Evolutionary conservation across 2,113 vertebrate species (phyloP).

Genomic region (Barnardius zonarius): DNA sequence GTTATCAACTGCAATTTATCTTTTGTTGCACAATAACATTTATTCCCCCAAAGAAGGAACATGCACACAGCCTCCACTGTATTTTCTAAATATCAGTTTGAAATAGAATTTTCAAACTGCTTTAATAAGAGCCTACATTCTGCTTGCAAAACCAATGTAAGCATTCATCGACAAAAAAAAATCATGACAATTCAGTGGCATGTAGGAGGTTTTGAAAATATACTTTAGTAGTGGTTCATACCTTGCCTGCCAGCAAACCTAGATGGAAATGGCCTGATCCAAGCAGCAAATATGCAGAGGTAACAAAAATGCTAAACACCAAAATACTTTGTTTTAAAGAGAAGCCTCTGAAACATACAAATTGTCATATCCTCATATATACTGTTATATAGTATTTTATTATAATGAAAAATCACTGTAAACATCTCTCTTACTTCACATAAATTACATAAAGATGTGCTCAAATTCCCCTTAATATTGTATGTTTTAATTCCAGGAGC

Average conservation of each 20-base stretch:
- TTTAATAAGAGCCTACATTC: neutral
- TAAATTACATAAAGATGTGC: neutral
- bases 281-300: neutral
- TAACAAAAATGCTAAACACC: neutral
- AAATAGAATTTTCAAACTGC: neutral
- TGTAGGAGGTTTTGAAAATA: neutral
- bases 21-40: constrained; percentile 15
- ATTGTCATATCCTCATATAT: neutral
- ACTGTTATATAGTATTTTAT: neutral
- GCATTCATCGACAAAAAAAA: neutral
- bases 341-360: neutral
- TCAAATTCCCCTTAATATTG: neutral
- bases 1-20: constrained; percentile 2
- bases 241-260: neutral
- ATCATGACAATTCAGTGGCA: neutral
- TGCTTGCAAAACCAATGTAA: neutral
- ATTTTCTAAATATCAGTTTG: constrained; percentile 16
- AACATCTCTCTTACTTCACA: constrained; percentile 46
- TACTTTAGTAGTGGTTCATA: neutral
- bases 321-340: neutral
- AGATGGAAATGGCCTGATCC: neutral
- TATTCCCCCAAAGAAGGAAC: neutral
- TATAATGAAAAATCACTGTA: neutral
- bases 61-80: neutral
- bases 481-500: neutral